These are phyloP conservation scores for Cygnus atratus DNA, from an alignment of 2,113 vertebrate genomes.

Conservation along the genomic window DNA sequence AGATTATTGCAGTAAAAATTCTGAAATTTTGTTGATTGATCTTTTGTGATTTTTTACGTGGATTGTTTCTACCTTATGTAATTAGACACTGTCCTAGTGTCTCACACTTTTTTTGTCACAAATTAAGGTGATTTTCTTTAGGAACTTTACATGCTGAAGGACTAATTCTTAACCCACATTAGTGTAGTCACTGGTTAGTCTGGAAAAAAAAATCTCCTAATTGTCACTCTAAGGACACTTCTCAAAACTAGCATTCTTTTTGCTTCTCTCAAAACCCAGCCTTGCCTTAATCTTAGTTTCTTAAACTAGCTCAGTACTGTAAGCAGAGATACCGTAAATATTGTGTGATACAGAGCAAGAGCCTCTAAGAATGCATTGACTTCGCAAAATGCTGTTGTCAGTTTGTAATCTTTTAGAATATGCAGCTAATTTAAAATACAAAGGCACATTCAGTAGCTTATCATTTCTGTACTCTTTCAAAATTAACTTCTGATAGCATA, in stretches of 20 bases:
- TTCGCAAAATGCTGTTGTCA: no score
- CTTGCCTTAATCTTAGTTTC: background rate
- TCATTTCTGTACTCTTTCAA: no score
- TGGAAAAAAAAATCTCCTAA: background rate
- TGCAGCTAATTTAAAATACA: no score
- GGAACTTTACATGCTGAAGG: background rate
- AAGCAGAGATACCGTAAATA: background rate
- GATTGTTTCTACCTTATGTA: background rate
- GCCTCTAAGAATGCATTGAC: background rate
- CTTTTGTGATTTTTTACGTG: background rate
- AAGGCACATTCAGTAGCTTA: no score
- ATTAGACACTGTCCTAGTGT: background rate
- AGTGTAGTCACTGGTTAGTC: background rate
- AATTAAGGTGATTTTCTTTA: background rate
- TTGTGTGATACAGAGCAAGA: background rate
- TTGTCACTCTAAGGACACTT: background rate
- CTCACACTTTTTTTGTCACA: background rate
- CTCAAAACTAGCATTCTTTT: background rate
- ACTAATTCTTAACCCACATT: background rate
- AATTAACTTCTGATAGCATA: no score
- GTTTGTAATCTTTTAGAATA: no score
- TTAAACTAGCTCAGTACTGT: background rate
- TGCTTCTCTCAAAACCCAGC: background rate
- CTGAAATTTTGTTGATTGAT: background rate
- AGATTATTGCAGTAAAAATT: background rate